Percentiles rank a stretch among this genome's conserved stretches.
Evolutionary conservation across 1,140 invertebrate species (phyloP).

Genomic region (Harpegnathos saltator): DNA sequence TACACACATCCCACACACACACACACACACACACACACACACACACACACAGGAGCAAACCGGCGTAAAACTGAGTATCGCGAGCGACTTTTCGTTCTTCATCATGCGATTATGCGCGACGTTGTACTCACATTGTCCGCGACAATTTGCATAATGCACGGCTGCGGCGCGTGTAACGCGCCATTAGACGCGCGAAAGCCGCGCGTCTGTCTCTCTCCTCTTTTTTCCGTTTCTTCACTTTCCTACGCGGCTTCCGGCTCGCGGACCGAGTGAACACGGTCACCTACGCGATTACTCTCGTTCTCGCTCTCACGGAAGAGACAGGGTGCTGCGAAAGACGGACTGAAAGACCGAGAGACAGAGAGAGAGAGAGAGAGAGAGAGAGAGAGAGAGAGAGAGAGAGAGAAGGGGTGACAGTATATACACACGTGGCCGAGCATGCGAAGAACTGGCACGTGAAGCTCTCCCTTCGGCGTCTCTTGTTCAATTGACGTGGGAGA

Average conservation of each 20-base stretch:
- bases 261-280: slow-evolving; percentile 74
- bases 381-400: no score
- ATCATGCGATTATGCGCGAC: no score
- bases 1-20: no score
- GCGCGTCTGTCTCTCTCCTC: slow-evolving; percentile 60
- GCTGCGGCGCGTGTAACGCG: neutral
- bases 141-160: slow-evolving; percentile 50
- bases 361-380: no score
- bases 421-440: slow-evolving; percentile 25
- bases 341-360: no score
- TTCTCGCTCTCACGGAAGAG: slow-evolving; percentile 68
- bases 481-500: slow-evolving; percentile 62
- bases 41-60: no score
- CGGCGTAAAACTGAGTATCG: no score
- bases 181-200: slow-evolving; percentile 29
- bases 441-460: slow-evolving; percentile 69
- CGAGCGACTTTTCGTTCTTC: no score
- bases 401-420: no score
- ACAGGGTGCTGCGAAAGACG: no score
- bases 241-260: slow-evolving; percentile 79
- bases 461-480: slow-evolving; percentile 6
- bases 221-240: slow-evolving; percentile 76
- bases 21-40: no score
- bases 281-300: slow-evolving; percentile 68
- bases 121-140: neutral